Percentiles rank a stretch among this genome's conserved stretches.
Conservation (phyloP, 2,797 vertebrate genomes). For the Microctenopoma stevenorrisi region DNA sequence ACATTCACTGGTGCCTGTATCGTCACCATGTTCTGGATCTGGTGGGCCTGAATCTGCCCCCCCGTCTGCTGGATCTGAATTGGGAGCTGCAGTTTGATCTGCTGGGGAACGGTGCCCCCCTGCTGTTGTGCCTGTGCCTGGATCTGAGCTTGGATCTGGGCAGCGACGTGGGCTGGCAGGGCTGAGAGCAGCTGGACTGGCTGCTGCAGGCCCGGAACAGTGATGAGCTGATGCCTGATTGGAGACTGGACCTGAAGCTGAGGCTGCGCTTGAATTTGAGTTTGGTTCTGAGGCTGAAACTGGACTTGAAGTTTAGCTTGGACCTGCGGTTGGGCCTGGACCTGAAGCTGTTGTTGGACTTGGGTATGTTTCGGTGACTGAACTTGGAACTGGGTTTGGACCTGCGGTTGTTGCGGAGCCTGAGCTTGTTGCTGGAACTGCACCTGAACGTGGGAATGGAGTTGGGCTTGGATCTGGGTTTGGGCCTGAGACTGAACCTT, state of each 20-base stretch:
- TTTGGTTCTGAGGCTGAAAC: constrained; percentile 73
- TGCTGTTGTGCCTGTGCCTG: constrained; percentile 84
- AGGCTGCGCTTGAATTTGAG: constrained; percentile 75
- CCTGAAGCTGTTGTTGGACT: constrained; percentile 66
- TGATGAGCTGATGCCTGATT: constrained; percentile 89
- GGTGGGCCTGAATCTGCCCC: constrained; percentile 87
- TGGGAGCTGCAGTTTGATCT: constrained; percentile 91
- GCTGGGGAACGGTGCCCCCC: constrained; percentile 85
- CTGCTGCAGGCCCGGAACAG: constrained; percentile 90
- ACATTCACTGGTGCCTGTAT: constrained; percentile 90
- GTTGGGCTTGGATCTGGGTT: constrained; percentile 56
- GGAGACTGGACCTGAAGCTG: constrained; percentile 81
- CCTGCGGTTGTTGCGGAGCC: constrained; percentile 40
- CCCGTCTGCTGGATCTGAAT: constrained; percentile 87
- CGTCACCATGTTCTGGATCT: constrained; percentile 92
- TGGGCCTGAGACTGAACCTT: constrained; percentile 53
- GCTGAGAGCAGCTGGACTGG: constrained; percentile 90
- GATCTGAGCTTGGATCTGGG: constrained; percentile 88
- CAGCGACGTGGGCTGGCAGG: constrained; percentile 85
- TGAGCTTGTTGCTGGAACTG: constrained; percentile 59
- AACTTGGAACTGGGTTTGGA: constrained; percentile 66
- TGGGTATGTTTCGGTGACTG: constrained; percentile 64
- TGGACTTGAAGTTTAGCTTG: constrained; percentile 77
- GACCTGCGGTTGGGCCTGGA: constrained; percentile 68
- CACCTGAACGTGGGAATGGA: constrained; percentile 53